Evolutionary conservation across 2,113 vertebrate genomes (phyloP), one percentile per base, ranked within the genome.

Genomic region (Verasper variegatus): DNA sequence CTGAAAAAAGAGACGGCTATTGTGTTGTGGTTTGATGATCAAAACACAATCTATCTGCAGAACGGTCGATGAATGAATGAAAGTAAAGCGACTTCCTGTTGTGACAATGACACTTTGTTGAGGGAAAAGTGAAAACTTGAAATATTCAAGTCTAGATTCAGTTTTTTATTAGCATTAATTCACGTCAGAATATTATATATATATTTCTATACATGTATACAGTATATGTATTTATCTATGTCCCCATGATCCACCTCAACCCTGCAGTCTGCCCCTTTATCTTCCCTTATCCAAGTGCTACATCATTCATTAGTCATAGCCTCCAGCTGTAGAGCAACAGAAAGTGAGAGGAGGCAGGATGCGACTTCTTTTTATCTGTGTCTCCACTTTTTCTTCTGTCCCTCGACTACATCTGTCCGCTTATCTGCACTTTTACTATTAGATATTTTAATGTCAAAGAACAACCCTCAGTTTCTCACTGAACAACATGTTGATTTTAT

Each of bases 231-330:
- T 42, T 13, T 3, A 42, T 42, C 1, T 42, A 13, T 42, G 10
- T 61, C 61, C 57, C 71, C 56, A 64, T 31, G 31, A 31, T 21
- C 49, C 60, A 4, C 20, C n/a, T n/a, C 7, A 68, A 40, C 62
- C 27, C 68, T 68, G 23, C 47, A 31, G 31, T 31, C 68, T 49
- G n/a, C 24, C n/a, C 18, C 66, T 84, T 76, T 45, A 73, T 81
- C 67, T 62, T 78, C 18, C 61, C 35, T 60, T 63, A 74, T 74
- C 35, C 35, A 83, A 72, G 65, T 56, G 42, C 70, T 70, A 62
- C 35, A 82, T 81, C 58, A 86, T 76, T 68, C 66, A 85, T 87
- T 70, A 80, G 77, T 83, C 67, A 85, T 76, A 74, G 61, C 67
- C 62, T 74, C 70, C 60, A 83, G 74, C 76, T 70, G 52, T 20